Percentiles rank a stretch among this genome's conserved stretches.
Conservation (phyloP, 2,888 invertebrate genomes). For the Tuta absoluta region DNA sequence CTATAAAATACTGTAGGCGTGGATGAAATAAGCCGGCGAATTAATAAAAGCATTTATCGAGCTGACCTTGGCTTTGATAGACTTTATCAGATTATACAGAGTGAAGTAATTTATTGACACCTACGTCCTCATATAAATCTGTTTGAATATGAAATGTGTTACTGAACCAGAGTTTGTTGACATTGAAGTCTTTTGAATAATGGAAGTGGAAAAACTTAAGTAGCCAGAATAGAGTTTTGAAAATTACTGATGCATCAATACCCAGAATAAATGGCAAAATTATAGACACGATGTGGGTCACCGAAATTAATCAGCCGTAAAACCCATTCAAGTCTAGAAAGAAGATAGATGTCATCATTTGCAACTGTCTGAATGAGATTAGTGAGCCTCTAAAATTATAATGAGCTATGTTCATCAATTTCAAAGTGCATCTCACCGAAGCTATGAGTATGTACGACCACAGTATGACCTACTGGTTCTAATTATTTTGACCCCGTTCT, state of each 20-base stretch:
- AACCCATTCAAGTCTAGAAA: constrained; percentile 1
- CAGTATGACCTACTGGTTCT: constrained; percentile 22
- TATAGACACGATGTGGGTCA: neutral
- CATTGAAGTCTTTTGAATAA: neutral
- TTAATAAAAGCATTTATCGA: constrained; percentile 7
- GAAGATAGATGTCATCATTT: constrained; percentile 15
- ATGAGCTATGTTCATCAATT: constrained; percentile 18
- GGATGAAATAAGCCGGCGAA: neutral
- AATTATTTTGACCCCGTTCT: constrained; percentile 38
- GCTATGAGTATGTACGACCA: neutral
- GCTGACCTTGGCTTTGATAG: constrained; percentile 22
- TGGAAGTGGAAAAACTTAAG: neutral
- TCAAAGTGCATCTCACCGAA: constrained; percentile 5
- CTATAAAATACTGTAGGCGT: neutral
- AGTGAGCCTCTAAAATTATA: constrained; percentile 16
- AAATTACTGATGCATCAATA: neutral
- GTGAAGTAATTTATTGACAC: constrained; percentile 15
- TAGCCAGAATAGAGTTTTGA: neutral
- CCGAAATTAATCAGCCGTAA: neutral
- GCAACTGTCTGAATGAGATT: constrained; percentile 17
- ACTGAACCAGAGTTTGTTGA: constrained; percentile 5
- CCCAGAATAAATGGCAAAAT: neutral
- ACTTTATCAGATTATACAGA: constrained; percentile 22
- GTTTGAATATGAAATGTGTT: neutral
- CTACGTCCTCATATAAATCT: neutral